Evolutionary conservation across 2,113 vertebrate species (phyloP).

Genomic region (Eidolon helvum): DNA sequence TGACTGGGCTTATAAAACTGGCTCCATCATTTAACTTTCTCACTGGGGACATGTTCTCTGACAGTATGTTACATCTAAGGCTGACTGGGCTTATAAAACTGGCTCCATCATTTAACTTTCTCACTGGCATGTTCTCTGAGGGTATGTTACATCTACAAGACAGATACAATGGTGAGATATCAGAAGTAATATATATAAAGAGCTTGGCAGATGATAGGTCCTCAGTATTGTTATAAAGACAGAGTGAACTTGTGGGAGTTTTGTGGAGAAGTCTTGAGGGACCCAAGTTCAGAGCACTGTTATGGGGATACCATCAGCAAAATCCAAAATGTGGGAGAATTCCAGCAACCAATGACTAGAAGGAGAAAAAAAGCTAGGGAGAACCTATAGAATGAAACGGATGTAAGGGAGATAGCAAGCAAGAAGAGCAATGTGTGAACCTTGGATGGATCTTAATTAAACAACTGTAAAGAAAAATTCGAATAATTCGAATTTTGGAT

Average conservation of each 20-base stretch:
- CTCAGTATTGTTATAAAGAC: not conserved
- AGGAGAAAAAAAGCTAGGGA: not conserved
- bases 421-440: not conserved
- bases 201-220: not conserved
- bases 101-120: not conserved
- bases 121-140: not conserved
- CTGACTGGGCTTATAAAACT: not conserved
- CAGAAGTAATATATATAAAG: not conserved
- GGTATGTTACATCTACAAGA: not conserved
- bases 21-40: not conserved
- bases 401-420: not conserved
- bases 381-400: not conserved
- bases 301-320: not conserved
- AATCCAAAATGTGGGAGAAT: not conserved
- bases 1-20: not conserved
- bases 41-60: not conserved
- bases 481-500: not conserved
- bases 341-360: not conserved
- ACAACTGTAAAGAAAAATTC: not conserved
- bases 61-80: not conserved
- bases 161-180: not conserved
- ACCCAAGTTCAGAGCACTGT: not conserved
- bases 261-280: not conserved
- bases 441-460: not conserved
- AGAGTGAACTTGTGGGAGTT: not conserved